Evolutionary conservation across 37 sponge, comb jelly and placozoan species (phyloP).

Genomic region (Halisarca cf. caerulea): DNA sequence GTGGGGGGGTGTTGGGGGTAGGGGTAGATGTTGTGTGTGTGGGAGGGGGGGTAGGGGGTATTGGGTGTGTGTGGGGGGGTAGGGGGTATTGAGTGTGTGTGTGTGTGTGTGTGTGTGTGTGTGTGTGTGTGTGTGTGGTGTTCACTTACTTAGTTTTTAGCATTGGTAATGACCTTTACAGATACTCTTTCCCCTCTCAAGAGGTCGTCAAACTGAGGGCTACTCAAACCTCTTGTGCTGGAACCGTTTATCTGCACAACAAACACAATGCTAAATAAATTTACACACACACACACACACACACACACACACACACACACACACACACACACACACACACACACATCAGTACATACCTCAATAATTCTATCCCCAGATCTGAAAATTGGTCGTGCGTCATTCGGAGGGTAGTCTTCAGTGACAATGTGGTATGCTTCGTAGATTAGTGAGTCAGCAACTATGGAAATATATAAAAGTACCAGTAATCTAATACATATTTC

Average conservation of each 20-base stretch:
- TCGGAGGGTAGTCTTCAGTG: conserved; percentile 64
- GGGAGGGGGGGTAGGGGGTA: background rate
- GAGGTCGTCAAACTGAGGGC: background rate
- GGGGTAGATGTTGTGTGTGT: background rate
- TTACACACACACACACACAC: too few species aligned
- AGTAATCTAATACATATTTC: too few species aligned
- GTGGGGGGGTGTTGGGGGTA: too few species aligned
- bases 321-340: too few species aligned
- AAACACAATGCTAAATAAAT: too few species aligned
- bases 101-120: background rate
- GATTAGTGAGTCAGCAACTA: conserved; percentile 62
- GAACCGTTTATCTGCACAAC: conserved; percentile 16
- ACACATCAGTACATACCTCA: conserved; percentile 35
- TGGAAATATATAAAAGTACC: background rate
- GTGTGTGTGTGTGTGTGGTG: too few species aligned
- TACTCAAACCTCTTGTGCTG: background rate
- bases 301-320: too few species aligned
- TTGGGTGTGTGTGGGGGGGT: too few species aligned
- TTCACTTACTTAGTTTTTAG: too few species aligned
- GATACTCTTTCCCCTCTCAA: background rate
- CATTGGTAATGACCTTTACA: background rate
- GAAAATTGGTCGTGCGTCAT: conserved; percentile 19
- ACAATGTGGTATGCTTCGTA: conserved; percentile 55
- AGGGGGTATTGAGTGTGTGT: background rate
- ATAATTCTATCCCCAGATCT: conserved; percentile 54